phyloP scores from a whole-genome alignment of 1,140 invertebrate genomes.

The Apis mellifera region Amel_HAv3.1 CM009946.2:2645501-2646000 shows the following conservation, averaged over 20 bases:
- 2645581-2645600: too few relatives aligned
- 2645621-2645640: too few relatives aligned
- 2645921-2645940: slow-evolving; percentile 49
- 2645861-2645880: slow-evolving; percentile 10
- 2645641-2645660: too few relatives aligned
- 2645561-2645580: too few relatives aligned
- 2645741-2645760: background rate
- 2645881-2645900: slow-evolving; percentile 43
- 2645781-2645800: background rate
- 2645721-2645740: too few relatives aligned
- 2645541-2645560: too few relatives aligned
- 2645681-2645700: background rate
- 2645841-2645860: background rate
- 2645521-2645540: too few relatives aligned
- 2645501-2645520: too few relatives aligned
- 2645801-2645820: background rate
- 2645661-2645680: too few relatives aligned
- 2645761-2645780: background rate
- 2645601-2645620: too few relatives aligned
- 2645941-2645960: slow-evolving; percentile 38
- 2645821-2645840: background rate
- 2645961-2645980: slow-evolving; percentile 8
- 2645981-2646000: background rate
- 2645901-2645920: slow-evolving; percentile 13
- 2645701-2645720: too few relatives aligned